Evolutionary conservation across 2,797 vertebrate species (phyloP), one percentile per base, ranked within the genome.

Genomic region (Microchirus variegatus): DNA sequence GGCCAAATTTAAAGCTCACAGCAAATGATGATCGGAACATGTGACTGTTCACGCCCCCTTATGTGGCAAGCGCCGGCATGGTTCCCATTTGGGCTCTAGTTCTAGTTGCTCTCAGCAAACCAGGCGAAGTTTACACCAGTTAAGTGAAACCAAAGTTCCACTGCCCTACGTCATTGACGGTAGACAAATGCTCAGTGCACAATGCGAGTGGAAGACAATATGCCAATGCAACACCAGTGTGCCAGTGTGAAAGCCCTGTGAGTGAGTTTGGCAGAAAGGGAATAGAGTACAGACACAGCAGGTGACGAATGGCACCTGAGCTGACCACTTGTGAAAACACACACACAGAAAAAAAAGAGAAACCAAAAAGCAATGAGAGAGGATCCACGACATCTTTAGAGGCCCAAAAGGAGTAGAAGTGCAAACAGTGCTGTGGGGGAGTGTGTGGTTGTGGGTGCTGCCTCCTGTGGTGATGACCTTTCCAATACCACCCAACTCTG

Each of bases 401-500:
- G 31, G 58, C 45, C 49, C 35, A 9, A 10, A 67, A 51, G 58
- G 60, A 54, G 70, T 49, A 53, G 57, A 82, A 31, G 31, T 31
- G 70, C 67, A 83, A 81, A 84, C 56, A 81, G 63, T 75, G 10
- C 80, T 35, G 70, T 60, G 46, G 77, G 77, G 81, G 58, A 62
- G 70, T 64, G 53, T 66, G 84, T 71, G 66, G 70, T 52, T 52
- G 31, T 66, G 80, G 73, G 86, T 78, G 76, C 87, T 80, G 89
- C 89, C 85, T 86, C 89, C 89, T 90, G 87, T 72, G 75, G 87
- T 63, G 89, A 85, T 87, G 91, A 92, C 92, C 92, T 93, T 92
- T 86, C 62, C 35, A 73, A 70, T 40, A 19, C 60, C 69, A 75
- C 65, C 31, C 26, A 83, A 78, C 83, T 78, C 80, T 74, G 78